These are phyloP conservation scores for Irena cyanogastra DNA, from an alignment of 2,113 vertebrate genomes.

Conservation along the genomic window DNA sequence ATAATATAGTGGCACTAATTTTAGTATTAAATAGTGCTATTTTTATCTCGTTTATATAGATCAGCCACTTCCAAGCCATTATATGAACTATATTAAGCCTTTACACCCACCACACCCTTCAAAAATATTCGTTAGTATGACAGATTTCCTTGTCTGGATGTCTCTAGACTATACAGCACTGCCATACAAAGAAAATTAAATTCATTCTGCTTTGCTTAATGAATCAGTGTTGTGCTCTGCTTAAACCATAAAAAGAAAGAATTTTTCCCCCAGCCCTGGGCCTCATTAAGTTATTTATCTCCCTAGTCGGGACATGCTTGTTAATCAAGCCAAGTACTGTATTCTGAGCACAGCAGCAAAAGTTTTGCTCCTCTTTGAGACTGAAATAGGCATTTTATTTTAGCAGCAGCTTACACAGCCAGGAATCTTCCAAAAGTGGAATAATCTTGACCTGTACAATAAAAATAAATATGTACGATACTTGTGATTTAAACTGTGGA, in stretches of 20 bases:
- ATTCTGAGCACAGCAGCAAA: neutral
- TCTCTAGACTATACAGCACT: neutral
- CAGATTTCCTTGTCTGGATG: constrained; percentile 10
- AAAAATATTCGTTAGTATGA: neutral
- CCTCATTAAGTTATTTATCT: constrained; percentile 53
- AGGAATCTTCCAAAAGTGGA: neutral
- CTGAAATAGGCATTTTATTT: neutral
- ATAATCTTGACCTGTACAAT: neutral
- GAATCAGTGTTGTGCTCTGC: neutral
- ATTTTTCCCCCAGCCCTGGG: constrained; percentile 36
- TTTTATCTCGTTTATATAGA: neutral
- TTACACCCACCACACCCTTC: neutral
- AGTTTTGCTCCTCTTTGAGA: neutral
- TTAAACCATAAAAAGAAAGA: constrained; percentile 38
- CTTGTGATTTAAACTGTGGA: neutral
- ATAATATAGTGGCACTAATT: neutral
- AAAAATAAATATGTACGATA: neutral
- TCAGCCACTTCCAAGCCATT: neutral
- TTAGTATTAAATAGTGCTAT: neutral
- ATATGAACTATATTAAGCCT: neutral
- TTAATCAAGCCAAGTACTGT: constrained; percentile 44
- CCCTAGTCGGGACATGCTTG: neutral
- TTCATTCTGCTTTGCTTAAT: constrained; percentile 34
- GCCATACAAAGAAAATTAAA: neutral
- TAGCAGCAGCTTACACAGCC: neutral